Conservation (phyloP, 2,113 vertebrate genomes). For the Mus spicilegus region DNA sequence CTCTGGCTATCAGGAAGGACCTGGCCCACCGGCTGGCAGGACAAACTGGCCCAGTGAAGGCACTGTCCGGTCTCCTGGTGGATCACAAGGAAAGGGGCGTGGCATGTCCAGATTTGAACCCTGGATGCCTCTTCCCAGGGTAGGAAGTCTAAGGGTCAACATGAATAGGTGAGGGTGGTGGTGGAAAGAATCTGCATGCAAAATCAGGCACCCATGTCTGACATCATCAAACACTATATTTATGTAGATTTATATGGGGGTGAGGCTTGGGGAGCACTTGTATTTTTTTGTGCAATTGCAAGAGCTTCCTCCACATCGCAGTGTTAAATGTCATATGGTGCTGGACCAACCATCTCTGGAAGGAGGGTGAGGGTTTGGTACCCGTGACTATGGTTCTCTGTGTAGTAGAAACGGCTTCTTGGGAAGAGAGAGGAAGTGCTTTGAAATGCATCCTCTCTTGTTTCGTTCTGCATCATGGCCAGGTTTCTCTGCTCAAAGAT, state of each 20-base stretch:
- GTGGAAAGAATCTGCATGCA: not conserved
- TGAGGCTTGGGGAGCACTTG: not conserved
- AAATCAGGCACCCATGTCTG: not conserved
- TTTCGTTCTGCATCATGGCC: not conserved
- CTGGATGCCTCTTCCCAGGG: not conserved
- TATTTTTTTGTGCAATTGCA: not conserved
- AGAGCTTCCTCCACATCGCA: not conserved
- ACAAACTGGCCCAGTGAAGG: not conserved
- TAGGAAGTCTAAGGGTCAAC: not conserved
- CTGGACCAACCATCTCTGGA: not conserved
- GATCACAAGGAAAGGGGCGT: rapidly evolving
- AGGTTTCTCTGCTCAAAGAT: not conserved
- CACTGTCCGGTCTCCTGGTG: not conserved
- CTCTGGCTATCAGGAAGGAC: not conserved
- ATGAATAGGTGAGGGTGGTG: rapidly evolving
- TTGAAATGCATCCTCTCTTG: not conserved
- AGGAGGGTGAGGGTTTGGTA: not conserved
- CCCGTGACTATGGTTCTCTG: not conserved
- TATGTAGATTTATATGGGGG: not conserved
- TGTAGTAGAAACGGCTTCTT: not conserved
- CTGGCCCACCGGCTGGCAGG: not conserved
- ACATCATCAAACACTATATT: not conserved
- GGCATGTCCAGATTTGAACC: not conserved
- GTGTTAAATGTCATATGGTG: not conserved
- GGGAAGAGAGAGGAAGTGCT: not conserved